These are phyloP conservation scores for Brachyalestes nurse DNA, from an alignment of 2,797 vertebrate genomes.

Conservation along the genomic window DNA sequence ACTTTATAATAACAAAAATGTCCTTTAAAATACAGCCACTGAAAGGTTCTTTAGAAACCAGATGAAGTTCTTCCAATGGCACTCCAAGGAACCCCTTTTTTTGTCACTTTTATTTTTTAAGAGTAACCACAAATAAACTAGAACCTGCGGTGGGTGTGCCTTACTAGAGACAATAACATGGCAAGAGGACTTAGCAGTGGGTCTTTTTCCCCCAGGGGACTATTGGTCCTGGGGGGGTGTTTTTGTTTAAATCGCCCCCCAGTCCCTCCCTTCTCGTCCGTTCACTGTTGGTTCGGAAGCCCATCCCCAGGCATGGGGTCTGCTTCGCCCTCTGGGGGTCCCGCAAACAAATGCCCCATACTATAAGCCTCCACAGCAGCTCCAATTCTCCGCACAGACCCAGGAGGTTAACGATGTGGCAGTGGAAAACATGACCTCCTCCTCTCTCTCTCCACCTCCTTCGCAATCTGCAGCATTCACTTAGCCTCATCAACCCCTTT, in stretches of 20 bases:
- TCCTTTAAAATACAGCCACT: background rate
- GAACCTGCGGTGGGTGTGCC: background rate
- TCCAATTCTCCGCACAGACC: constrained; percentile 67
- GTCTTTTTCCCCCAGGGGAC: constrained; percentile 43
- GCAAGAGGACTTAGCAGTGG: constrained; percentile 25
- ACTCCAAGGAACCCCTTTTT: too few relatives aligned
- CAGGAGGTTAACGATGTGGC: constrained; percentile 83
- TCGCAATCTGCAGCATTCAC: constrained; percentile 46
- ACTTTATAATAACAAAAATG: too few relatives aligned
- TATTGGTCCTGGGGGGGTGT: constrained; percentile 63
- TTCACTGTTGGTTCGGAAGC: constrained; percentile 75
- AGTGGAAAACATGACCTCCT: constrained; percentile 71
- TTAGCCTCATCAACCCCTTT: constrained; percentile 34
- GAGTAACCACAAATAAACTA: background rate
- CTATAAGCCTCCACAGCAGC: constrained; percentile 72
- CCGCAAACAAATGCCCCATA: constrained; percentile 74
- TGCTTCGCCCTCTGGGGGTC: constrained; percentile 70
- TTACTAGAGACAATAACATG: background rate
- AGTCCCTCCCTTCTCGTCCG: constrained; percentile 62
- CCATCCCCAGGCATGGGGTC: constrained; percentile 75
- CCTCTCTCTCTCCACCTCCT: constrained; percentile 47
- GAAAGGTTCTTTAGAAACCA: background rate
- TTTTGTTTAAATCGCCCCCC: constrained; percentile 67
- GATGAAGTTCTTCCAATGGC: background rate
- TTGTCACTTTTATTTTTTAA: too few relatives aligned